These are phyloP conservation scores for Hemichromis elongatus DNA, from an alignment of 2,113 vertebrate genomes.

Conservation along the genomic window DNA sequence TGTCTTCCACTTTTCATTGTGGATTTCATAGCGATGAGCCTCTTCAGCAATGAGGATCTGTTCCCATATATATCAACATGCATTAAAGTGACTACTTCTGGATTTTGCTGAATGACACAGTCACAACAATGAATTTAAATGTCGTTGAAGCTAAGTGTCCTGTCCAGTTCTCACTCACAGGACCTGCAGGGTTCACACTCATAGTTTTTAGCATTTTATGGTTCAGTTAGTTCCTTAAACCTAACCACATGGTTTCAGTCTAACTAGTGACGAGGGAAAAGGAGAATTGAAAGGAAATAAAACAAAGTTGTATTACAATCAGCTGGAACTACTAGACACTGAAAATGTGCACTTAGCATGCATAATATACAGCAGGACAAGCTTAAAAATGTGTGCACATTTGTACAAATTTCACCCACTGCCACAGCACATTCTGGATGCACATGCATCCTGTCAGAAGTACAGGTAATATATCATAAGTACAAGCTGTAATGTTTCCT, in stretches of 20 bases:
- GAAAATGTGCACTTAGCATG: neutral
- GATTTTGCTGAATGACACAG: neutral
- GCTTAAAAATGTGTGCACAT: neutral
- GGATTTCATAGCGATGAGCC: conserved; percentile 31
- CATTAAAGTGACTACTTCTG: neutral
- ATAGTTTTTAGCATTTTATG: too few species aligned
- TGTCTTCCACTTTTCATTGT: neutral
- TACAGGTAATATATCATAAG: neutral
- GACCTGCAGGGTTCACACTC: too few species aligned
- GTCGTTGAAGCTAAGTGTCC: neutral
- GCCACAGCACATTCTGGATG: neutral
- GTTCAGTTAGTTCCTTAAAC: too few species aligned
- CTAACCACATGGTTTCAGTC: too few species aligned
- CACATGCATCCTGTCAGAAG: neutral
- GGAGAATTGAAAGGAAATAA: neutral
- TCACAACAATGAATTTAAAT: neutral
- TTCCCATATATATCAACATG: neutral
- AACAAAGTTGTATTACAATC: neutral
- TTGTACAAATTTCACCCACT: neutral
- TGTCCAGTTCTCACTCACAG: too few species aligned
- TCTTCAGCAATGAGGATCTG: conserved; percentile 20
- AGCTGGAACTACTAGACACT: neutral
- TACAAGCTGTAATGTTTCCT: neutral
- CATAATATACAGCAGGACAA: neutral
- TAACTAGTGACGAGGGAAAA: neutral